Evolutionary conservation across 2,113 vertebrate species (phyloP).

Genomic region (Pseudorhombus dupliciocellatus): DNA sequence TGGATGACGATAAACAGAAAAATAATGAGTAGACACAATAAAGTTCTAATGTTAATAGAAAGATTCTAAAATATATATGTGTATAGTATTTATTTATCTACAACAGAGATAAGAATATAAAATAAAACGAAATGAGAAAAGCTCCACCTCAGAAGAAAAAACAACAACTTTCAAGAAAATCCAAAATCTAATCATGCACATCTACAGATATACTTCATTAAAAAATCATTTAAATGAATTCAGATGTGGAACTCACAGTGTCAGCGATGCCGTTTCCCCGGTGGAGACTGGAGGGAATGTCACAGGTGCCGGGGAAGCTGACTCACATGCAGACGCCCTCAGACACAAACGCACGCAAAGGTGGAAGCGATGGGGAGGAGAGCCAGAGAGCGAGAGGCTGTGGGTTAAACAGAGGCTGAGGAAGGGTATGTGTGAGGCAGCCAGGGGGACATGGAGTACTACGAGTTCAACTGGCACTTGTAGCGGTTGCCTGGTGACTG

Average conservation of each 20-base stretch:
- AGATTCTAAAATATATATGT: too few species aligned
- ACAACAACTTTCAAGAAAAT: neutral
- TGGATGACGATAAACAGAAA: neutral
- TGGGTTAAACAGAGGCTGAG: conserved; percentile 47
- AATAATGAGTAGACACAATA: neutral
- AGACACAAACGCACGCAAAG: conserved; percentile 10
- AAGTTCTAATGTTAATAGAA: neutral
- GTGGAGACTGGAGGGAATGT: conserved; percentile 45
- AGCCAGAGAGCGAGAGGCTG: conserved; percentile 35
- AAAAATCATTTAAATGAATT: neutral
- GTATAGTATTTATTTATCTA: too few species aligned
- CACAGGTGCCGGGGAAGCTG: conserved; percentile 65
- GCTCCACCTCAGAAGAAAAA: neutral
- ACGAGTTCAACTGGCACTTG: conserved; percentile 60
- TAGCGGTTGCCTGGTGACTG: conserved; percentile 73
- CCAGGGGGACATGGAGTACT: conserved; percentile 50
- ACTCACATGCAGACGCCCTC: conserved; percentile 46
- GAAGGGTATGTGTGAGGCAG: conserved; percentile 48
- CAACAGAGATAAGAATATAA: too few species aligned
- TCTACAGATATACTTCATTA: neutral
- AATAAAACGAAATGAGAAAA: too few species aligned
- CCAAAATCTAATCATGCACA: neutral
- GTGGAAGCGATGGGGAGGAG: neutral
- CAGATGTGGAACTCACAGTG: conserved; percentile 57
- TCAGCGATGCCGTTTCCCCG: conserved; percentile 37